These are phyloP conservation scores for Verasper variegatus DNA, from an alignment of 2,113 vertebrate species.

Conservation along the genomic window DNA sequence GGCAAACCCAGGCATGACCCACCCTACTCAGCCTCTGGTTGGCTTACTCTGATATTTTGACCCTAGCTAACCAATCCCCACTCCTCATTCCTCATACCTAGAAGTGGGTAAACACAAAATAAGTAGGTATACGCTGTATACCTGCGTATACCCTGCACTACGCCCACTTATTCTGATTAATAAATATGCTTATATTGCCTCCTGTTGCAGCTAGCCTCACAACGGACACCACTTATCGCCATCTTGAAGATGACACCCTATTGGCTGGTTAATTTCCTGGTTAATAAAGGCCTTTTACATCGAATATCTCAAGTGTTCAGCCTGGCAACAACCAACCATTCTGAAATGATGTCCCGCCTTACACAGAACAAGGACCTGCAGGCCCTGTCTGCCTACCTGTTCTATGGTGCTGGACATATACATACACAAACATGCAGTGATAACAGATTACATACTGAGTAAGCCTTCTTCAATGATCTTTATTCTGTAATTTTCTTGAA, in stretches of 20 bases:
- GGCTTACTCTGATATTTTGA: too few species aligned
- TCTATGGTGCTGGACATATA: constrained; percentile 72
- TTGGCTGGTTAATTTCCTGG: constrained; percentile 73
- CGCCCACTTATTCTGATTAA: not conserved
- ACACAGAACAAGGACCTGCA: constrained; percentile 83
- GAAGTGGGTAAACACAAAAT: too few species aligned
- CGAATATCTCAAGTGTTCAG: constrained; percentile 80
- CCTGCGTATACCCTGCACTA: too few species aligned
- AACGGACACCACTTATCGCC: constrained; percentile 77
- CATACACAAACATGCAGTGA: not conserved
- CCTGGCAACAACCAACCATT: constrained; percentile 79
- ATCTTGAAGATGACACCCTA: constrained; percentile 81
- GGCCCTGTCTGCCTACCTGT: constrained; percentile 79
- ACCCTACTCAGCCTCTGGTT: too few species aligned
- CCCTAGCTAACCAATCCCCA: too few species aligned
- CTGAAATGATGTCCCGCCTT: constrained; percentile 71
- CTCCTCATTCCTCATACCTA: too few species aligned
- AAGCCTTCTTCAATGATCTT: not conserved
- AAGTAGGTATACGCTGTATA: too few species aligned
- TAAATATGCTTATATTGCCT: not conserved
- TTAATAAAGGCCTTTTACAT: constrained; percentile 74
- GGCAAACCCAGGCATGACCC: too few species aligned
- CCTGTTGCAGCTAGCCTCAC: constrained; percentile 73
- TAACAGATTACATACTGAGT: not conserved
- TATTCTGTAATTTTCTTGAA: constrained; percentile 37